A percentile compares a stretch with the other conserved stretches of the same genome.
Evolutionary conservation across 2,888 invertebrate species (phyloP).

Genomic region (Micropterix aruncella): DNA sequence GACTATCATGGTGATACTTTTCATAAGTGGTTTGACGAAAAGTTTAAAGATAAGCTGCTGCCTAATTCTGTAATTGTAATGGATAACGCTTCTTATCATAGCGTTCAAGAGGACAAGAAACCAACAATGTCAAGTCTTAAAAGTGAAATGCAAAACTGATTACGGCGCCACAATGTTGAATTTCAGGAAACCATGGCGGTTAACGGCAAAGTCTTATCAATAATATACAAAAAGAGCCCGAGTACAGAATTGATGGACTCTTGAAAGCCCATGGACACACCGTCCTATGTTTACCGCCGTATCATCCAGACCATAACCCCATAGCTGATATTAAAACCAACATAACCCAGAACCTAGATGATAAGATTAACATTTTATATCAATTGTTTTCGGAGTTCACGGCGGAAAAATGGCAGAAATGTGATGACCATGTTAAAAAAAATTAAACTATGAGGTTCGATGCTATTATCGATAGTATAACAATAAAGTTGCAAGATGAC

Average conservation of each 20-base stretch:
- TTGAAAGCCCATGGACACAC: constrained; percentile 5
- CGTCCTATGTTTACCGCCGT: constrained; percentile 1
- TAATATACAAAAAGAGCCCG: constrained; percentile 7
- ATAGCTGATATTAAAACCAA: neutral
- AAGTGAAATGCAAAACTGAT: neutral
- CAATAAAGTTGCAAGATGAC: neutral
- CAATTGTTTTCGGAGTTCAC: too few species aligned
- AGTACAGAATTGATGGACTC: constrained; percentile 8
- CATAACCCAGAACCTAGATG: neutral
- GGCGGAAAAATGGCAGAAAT: too few species aligned
- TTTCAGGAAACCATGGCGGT: constrained; percentile 7
- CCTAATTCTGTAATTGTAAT: too few species aligned
- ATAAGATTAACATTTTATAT: too few species aligned
- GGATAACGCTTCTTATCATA: too few species aligned
- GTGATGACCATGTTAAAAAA: neutral
- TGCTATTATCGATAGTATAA: neutral
- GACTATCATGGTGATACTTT: constrained; percentile 3
- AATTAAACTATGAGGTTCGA: neutral
- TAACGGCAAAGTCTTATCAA: constrained; percentile 8
- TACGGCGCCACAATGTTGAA: neutral
- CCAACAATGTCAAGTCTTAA: too few species aligned
- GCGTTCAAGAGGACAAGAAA: constrained; percentile 12
- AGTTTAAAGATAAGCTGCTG: too few species aligned
- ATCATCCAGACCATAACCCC: too few species aligned
- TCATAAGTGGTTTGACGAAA: constrained; percentile 5